Evolutionary conservation across 1,140 invertebrate genomes (phyloP), one percentile per base, ranked within the genome.

Genomic region (Contarinia nasturtii): DNA sequence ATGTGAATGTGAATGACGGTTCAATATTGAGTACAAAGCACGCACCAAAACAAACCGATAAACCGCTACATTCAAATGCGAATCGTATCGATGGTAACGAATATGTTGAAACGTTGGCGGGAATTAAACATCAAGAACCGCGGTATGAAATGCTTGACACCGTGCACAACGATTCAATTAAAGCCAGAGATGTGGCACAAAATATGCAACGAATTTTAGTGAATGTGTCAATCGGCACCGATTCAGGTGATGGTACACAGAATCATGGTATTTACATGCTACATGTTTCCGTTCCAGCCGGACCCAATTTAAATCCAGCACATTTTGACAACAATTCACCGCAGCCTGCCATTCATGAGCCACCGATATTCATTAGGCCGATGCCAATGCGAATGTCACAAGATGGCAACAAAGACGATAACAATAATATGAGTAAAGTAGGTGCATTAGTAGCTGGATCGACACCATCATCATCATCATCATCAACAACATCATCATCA

Each of bases 181-280:
- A 14, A 14, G 38, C 38, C 38, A 40, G 34, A 22, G 34, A 38
- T 27, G 27, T 27, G 27, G 27, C 22, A 14, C 43, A 27, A 27
- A 12, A 27, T 21, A 43, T 21, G 20, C 17, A 43, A 18, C 54
- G 60, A 7, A 62, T 64, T 18, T 44, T 64, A 27, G 52, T 64
- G 2, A 64, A 64, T 50, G 43, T 64, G 40, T 60, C 61, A 7
- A 62, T 64, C 20, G 61, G 56, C 34, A 62, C 61, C 4, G 61
- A 60, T 47, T 57, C 55, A 45, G 61, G 52, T 20, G 55, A 49
- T 22, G 59, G 56, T 45, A 41, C 46, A 7, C 20, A 21, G n/a
- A 45, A 48, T 36, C 49, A 48, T 20, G 58, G 55, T n/a, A 46
- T 63, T n/a, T 64, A 64, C 45, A 61, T 57, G 0, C 46, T 64